Base-by-base conservation (phyloP, 1,140 invertebrate species). In the Micrasema longulum region DNA sequence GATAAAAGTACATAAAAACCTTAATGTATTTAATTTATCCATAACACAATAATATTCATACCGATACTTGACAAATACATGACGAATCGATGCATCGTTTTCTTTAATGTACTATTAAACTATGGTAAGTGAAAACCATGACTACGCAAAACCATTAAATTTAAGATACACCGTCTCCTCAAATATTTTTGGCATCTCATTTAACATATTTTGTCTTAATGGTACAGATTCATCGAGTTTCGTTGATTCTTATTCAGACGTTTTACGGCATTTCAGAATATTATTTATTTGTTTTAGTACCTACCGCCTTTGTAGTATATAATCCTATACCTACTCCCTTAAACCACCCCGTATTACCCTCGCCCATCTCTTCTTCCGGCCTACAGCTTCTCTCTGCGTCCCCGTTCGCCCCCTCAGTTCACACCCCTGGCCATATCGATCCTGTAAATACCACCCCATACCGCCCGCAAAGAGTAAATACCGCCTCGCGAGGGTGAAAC, bases 281-380 rank as follows among this genome's bases (percentile, higher is more conserved):
- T n/a, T n/a, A n/a, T n/a, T n/a, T n/a, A n/a, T n/a, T 41, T n/a
- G n/a, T n/a, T n/a, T n/a, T n/a, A n/a, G n/a, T n/a, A n/a, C n/a
- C n/a, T n/a, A 53, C 50, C 50, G 18, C 50, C 50, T 12, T 31
- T 53, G 50, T 1, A 12, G 3, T 1, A 26, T 23, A 53, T 53
- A 12, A 2, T 6, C 53, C 20, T n/a, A n/a, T n/a, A n/a, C n/a
- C 31, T 16, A 4, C 26, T 14, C 31, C 31, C 53, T 36, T 36
- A 0, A 7, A 14, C 23, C 26, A 57, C 31, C 57, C 53, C n/a
- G n/a, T n/a, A n/a, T n/a, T n/a, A n/a, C 57, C 55, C 11, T 11
- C 57, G 26, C n/a, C 10, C 53, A 31, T 16, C 16, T 18, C 53
- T 31, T 36, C 53, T 36, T 57, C 53, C 57, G 36, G 36, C 38